Evolutionary conservation across 2,797 vertebrate genomes (phyloP).

Genomic region (Arvicola amphibius): DNA sequence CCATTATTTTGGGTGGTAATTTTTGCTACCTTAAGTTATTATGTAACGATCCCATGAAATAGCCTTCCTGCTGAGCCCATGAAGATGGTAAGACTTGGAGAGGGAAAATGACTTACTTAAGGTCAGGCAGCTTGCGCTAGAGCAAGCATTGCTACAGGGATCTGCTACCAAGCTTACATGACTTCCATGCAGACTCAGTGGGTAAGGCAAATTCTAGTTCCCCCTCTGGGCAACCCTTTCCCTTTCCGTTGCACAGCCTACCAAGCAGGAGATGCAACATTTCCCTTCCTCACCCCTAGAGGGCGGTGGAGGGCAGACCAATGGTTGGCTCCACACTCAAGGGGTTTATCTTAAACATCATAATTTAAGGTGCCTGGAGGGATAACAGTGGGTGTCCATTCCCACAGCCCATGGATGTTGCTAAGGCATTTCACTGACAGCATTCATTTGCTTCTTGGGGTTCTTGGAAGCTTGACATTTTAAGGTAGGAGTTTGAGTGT

Average conservation of each 20-base stretch:
- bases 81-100: constrained; percentile 10
- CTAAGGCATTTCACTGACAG: constrained; percentile 29
- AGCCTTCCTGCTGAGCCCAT: not conserved
- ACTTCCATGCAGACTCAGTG: not conserved
- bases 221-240: not conserved
- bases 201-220: not conserved
- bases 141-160: not conserved
- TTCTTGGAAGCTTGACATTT: constrained; percentile 57
- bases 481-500: constrained; percentile 22
- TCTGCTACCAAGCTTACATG: not conserved
- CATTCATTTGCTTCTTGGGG: constrained; percentile 6
- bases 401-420: not conserved
- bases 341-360: not conserved
- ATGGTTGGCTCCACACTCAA: not conserved
- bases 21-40: constrained; percentile 52
- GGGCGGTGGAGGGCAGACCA: constrained; percentile 26
- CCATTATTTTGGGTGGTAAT: constrained; percentile 30
- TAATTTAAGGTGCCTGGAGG: not conserved
- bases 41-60: not conserved
- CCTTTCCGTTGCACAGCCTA: not conserved
- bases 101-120: not conserved
- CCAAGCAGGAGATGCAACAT: not conserved
- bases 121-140: not conserved
- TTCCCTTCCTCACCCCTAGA: constrained; percentile 19
- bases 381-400: not conserved